phyloP scores from a whole-genome alignment of 2,888 invertebrate genomes.

The Masnerella sp. region DNA sequence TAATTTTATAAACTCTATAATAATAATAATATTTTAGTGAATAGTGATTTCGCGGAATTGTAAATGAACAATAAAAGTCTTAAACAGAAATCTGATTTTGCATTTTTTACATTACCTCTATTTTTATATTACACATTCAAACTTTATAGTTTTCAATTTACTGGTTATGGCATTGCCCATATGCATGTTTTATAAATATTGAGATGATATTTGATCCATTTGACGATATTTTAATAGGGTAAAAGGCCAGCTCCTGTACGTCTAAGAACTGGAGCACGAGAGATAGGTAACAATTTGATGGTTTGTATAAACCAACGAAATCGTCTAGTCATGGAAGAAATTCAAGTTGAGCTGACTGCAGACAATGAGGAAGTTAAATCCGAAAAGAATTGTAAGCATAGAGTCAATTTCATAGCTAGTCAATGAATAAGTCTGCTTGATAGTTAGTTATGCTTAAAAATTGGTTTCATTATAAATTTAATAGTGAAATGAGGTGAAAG shows the following conservation, averaged over 20 bases:
- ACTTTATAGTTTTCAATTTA: too few relatives aligned
- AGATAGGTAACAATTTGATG: conserved; percentile 73
- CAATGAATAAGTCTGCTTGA: too few relatives aligned
- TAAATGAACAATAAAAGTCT: conserved; percentile 30
- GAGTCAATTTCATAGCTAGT: too few relatives aligned
- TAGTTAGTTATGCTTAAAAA: conserved; percentile 7
- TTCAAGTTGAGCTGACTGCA: conserved; percentile 72
- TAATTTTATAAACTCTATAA: conserved; percentile 9
- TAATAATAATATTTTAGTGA: not conserved
- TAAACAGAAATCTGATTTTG: conserved; percentile 23
- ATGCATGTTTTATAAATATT: conserved; percentile 3
- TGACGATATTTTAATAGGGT: conserved; percentile 66
- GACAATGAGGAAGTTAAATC: conserved; percentile 57
- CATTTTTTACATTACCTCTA: conserved; percentile 31
- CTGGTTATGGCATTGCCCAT: too few relatives aligned
- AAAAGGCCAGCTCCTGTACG: conserved; percentile 68
- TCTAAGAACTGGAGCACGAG: conserved; percentile 64
- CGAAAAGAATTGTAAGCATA: conserved; percentile 71
- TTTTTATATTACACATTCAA: too few relatives aligned
- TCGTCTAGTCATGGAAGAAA: conserved; percentile 74
- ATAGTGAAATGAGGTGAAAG: too few relatives aligned
- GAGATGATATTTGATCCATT: conserved; percentile 23
- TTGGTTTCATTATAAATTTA: too few relatives aligned
- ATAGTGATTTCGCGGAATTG: conserved; percentile 4
- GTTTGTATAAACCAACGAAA: conserved; percentile 73